These are phyloP conservation scores for Cryptotermes secundus DNA, from an alignment of 1,140 invertebrate genomes.

Conservation along the genomic window DNA sequence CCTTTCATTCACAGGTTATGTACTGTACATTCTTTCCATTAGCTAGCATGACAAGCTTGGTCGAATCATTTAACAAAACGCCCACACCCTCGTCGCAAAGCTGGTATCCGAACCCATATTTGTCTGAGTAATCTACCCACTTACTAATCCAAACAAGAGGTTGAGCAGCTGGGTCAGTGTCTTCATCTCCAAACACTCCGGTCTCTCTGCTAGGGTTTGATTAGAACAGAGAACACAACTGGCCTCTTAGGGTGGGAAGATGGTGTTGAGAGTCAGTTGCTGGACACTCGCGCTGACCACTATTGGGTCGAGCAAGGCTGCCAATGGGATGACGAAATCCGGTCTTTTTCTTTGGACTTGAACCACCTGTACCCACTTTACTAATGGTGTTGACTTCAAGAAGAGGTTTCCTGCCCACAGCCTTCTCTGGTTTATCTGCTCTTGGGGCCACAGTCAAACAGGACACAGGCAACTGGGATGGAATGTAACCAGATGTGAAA, in stretches of 20 bases:
- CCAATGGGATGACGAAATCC: no score
- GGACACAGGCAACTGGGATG: conserved; percentile 77
- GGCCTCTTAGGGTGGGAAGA: conserved; percentile 43
- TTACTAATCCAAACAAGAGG: conserved; percentile 96
- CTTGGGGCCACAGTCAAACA: conserved; percentile 91
- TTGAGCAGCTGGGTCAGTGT: conserved; percentile 87
- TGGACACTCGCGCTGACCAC: no score
- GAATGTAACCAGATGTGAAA: conserved; percentile 68
- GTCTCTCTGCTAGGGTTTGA: conserved; percentile 47
- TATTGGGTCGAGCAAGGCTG: neutral
- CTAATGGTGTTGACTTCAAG: conserved; percentile 60
- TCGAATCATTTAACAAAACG: conserved; percentile 94
- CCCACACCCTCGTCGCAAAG: conserved; percentile 93
- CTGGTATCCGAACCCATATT: conserved; percentile 97
- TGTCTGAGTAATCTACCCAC: conserved; percentile 99
- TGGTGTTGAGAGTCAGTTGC: neutral
- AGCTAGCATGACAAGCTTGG: conserved; percentile 82
- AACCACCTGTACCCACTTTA: no score
- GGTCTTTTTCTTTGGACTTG: no score
- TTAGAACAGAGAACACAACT: conserved; percentile 46
- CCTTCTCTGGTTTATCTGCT: conserved; percentile 67
- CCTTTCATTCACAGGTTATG: conserved; percentile 84
- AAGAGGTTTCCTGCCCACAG: conserved; percentile 62
- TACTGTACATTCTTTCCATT: conserved; percentile 97
- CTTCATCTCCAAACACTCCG: conserved; percentile 67